Percentiles rank a stretch among this genome's conserved stretches.
These are phyloP conservation scores for Sminthurinus aureus DNA, from an alignment of 2,888 invertebrate species.

Conservation along the genomic window DNA sequence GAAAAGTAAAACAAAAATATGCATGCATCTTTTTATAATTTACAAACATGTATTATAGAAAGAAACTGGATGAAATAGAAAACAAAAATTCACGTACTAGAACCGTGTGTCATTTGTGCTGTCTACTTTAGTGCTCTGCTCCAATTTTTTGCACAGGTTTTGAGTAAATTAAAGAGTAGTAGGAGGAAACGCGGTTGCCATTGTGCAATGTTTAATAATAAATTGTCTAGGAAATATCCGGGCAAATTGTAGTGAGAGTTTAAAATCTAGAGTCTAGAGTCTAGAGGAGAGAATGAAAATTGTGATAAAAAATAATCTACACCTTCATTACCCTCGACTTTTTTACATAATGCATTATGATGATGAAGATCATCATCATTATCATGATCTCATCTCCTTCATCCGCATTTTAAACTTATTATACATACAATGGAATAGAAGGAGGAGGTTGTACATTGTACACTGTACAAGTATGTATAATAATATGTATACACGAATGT, in stretches of 20 bases:
- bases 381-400: neutral
- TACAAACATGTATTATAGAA: neutral
- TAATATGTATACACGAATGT: neutral
- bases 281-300: neutral
- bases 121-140: neutral
- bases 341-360: neutral
- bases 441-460: neutral
- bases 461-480: neutral
- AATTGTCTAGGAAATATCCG: neutral
- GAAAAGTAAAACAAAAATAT: too few relatives aligned
- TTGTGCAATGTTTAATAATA: neutral
- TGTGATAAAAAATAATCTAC: neutral
- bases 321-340: neutral
- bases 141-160: neutral
- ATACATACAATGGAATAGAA: neutral
- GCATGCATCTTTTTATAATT: conserved; percentile 11
- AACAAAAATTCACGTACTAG: conserved; percentile 32
- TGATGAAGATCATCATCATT: neutral
- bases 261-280: neutral
- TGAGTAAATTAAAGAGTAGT: neutral
- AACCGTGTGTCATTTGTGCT: conserved; percentile 2
- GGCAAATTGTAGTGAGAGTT: neutral
- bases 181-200: neutral
- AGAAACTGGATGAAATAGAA: conserved; percentile 31
- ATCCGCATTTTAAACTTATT: neutral